Evolutionary conservation across 2,888 invertebrate genomes (phyloP).

Genomic region (Cordilura impudica): DNA sequence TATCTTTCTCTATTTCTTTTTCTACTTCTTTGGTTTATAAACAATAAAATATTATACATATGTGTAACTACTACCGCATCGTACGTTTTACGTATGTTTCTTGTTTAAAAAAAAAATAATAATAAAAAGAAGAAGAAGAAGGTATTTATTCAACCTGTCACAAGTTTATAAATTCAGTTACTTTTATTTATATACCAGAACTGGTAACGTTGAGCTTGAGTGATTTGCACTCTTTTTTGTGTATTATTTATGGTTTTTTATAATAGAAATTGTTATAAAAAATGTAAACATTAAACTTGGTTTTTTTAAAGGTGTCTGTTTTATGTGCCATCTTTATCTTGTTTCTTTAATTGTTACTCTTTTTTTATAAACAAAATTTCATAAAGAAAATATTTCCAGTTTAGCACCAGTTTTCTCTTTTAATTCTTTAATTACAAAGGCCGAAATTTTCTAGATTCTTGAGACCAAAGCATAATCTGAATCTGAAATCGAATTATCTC

Average conservation of each 20-base stretch:
- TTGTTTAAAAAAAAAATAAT: background rate
- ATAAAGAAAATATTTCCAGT: no score
- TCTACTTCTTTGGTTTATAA: background rate
- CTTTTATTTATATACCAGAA: conserved; percentile 58
- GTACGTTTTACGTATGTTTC: background rate
- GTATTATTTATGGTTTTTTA: conserved; percentile 44
- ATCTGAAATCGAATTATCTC: no score
- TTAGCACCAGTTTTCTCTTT: no score
- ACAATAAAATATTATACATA: background rate
- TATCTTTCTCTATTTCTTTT: background rate
- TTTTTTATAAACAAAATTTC: background rate
- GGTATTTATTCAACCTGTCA: conserved; percentile 66
- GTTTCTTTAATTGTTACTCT: background rate
- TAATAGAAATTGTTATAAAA: conserved; percentile 55
- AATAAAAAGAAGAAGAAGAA: conserved; percentile 64
- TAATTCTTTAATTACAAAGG: no score
- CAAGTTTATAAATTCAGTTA: conserved; percentile 60
- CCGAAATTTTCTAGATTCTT: no score
- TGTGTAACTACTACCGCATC: background rate
- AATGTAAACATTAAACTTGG: conserved; percentile 49
- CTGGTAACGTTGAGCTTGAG: conserved; percentile 72
- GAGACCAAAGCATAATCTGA: no score
- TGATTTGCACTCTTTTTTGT: conserved; percentile 67
- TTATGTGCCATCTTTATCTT: background rate
- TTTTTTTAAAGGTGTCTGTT: conserved; percentile 41